phyloP scores from a whole-genome alignment of 2,113 vertebrate species.

The Pleuronectes platessa region DNA sequence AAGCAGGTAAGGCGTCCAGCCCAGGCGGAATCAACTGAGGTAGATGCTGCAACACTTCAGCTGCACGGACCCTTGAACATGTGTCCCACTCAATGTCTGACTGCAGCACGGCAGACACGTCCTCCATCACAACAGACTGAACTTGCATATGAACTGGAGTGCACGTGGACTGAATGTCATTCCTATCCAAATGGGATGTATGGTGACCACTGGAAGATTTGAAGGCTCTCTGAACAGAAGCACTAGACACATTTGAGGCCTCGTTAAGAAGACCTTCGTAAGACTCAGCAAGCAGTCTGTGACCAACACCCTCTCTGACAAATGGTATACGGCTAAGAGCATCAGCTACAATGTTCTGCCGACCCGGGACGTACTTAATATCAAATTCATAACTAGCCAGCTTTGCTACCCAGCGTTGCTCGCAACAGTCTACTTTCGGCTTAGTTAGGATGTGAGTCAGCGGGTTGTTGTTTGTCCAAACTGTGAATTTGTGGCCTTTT shows the following conservation, averaged over 20 bases:
- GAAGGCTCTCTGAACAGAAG: slow-evolving; percentile 9
- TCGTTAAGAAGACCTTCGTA: background rate
- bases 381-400: slow-evolving; percentile 25
- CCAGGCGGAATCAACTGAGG: slow-evolving; percentile 13
- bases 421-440: background rate
- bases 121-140: background rate
- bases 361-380: slow-evolving; percentile 22
- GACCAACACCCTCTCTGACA: slow-evolving; percentile 6
- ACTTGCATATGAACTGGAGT: too few relatives aligned
- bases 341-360: slow-evolving; percentile 17
- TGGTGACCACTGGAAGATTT: background rate
- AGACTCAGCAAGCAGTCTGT: slow-evolving; percentile 3
- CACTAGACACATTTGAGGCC: background rate
- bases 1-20: background rate
- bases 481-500: background rate
- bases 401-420: slow-evolving; percentile 23
- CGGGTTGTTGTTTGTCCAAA: slow-evolving; percentile 5
- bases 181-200: too few relatives aligned
- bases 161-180: background rate
- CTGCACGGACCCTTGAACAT: background rate
- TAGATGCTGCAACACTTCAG: background rate
- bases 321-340: slow-evolving; percentile 20
- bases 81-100: slow-evolving; percentile 15
- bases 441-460: slow-evolving; percentile 2
- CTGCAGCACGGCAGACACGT: slow-evolving; percentile 6